Conservation (phyloP, 2,113 vertebrate species). For the Siniperca knerii region DNA sequence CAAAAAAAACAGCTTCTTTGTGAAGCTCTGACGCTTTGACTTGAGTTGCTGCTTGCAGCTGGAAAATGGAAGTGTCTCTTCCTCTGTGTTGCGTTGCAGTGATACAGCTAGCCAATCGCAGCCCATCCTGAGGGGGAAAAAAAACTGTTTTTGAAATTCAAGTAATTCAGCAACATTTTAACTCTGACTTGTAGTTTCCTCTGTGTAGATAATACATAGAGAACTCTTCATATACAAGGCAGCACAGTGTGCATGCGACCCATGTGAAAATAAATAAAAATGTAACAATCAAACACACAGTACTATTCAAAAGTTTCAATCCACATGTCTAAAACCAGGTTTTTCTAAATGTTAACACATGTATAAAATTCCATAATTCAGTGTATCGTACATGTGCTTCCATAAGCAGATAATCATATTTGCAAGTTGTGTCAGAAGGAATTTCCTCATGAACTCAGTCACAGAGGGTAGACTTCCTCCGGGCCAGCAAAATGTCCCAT, state of each 20-base stretch:
- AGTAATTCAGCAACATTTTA: not conserved
- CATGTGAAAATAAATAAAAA: not conserved
- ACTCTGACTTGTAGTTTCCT: not conserved
- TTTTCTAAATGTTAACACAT: not conserved
- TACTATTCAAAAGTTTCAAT: not conserved
- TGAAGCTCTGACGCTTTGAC: too few relatives aligned
- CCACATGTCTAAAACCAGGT: not conserved
- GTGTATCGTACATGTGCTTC: not conserved
- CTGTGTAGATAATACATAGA: too few relatives aligned
- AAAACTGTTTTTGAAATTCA: too few relatives aligned
- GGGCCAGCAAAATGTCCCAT: conserved; percentile 14
- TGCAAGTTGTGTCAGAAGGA: not conserved
- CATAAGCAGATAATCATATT: not conserved
- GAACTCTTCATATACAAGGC: too few relatives aligned
- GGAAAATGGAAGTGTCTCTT: too few relatives aligned
- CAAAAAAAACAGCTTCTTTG: not conserved
- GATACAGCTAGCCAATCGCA: too few relatives aligned
- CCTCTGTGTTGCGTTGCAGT: too few relatives aligned
- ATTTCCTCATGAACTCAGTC: not conserved
- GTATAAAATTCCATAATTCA: not conserved
- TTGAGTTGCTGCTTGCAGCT: too few relatives aligned
- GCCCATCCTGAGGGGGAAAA: too few relatives aligned
- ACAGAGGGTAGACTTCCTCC: not conserved
- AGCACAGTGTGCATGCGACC: not conserved
- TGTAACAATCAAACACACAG: too few relatives aligned